phyloP scores from a whole-genome alignment of 2,113 vertebrate species.

The Aphelocoma coerulescens region DNA sequence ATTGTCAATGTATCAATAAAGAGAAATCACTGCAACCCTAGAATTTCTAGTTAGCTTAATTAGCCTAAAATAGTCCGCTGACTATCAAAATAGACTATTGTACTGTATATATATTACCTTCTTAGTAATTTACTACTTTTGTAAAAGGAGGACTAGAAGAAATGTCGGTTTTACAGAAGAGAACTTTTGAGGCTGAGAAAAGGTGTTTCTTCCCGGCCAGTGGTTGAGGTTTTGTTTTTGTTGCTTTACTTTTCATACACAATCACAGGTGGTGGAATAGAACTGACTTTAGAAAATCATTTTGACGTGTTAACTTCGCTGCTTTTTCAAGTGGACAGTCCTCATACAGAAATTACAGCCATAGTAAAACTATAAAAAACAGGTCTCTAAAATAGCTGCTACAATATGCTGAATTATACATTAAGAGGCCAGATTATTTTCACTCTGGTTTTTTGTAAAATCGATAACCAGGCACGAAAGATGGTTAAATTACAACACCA shows the following conservation, averaged over 20 bases:
- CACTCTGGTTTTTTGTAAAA: not conserved
- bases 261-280: not conserved
- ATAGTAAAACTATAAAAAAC: constrained; percentile 22
- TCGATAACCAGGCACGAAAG: not conserved
- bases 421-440: constrained; percentile 11
- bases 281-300: not conserved
- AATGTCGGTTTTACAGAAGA: not conserved
- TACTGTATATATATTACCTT: not conserved
- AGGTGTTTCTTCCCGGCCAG: not conserved
- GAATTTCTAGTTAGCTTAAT: constrained; percentile 44
- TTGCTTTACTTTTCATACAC: not conserved
- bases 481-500: constrained; percentile 37
- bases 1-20: not conserved
- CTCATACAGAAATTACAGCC: constrained; percentile 8
- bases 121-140: not conserved
- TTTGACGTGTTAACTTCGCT: not conserved
- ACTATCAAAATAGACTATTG: constrained; percentile 24
- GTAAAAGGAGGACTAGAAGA: constrained; percentile 20
- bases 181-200: not conserved
- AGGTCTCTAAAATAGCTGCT: constrained; percentile 55
- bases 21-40: constrained; percentile 50
- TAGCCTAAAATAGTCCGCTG: constrained; percentile 15
- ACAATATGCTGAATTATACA: constrained; percentile 50
- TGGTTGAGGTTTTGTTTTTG: not conserved
- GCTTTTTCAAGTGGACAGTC: not conserved